Conservation (phyloP, 2,113 vertebrate species). For the Caranx melampygus region DNA sequence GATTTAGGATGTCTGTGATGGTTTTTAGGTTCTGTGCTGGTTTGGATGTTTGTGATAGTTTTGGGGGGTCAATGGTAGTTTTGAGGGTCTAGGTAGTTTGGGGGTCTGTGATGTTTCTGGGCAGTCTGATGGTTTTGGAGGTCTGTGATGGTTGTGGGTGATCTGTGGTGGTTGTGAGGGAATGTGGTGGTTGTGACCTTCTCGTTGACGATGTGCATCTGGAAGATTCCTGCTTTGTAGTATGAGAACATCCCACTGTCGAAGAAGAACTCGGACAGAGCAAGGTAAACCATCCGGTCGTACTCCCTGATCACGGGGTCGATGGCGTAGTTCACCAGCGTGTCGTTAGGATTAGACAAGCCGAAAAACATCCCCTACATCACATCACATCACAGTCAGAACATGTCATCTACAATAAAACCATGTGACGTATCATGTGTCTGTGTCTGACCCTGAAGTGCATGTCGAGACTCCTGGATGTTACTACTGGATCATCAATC, state of each 20-base stretch:
- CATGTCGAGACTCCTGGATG: conserved; percentile 87
- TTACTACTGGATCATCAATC: conserved; percentile 86
- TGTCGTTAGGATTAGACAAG: conserved; percentile 75
- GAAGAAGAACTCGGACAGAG: conserved; percentile 95
- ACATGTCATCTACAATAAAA: no score
- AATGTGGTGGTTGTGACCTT: conserved; percentile 78
- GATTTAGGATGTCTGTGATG: no score
- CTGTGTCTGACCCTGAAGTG: conserved; percentile 89
- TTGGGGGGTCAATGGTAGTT: no score
- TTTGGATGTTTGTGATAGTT: no score
- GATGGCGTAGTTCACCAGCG: conserved; percentile 84
- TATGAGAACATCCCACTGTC: conserved; percentile 93
- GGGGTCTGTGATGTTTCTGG: no score
- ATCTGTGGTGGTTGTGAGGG: no score
- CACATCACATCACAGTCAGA: not conserved
- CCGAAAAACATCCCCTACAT: conserved; percentile 93
- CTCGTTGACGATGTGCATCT: conserved; percentile 85
- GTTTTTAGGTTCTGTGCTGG: no score
- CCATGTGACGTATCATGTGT: not conserved
- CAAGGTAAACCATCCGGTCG: conserved; percentile 93
- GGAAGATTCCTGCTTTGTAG: conserved; percentile 87
- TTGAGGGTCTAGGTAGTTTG: no score
- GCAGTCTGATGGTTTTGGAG: no score
- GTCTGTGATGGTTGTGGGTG: not conserved
- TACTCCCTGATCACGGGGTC: conserved; percentile 88